Percentiles rank a stretch among this genome's conserved stretches.
Conservation (phyloP, 2,797 vertebrate genomes). For the Pitangus sulphuratus region DNA sequence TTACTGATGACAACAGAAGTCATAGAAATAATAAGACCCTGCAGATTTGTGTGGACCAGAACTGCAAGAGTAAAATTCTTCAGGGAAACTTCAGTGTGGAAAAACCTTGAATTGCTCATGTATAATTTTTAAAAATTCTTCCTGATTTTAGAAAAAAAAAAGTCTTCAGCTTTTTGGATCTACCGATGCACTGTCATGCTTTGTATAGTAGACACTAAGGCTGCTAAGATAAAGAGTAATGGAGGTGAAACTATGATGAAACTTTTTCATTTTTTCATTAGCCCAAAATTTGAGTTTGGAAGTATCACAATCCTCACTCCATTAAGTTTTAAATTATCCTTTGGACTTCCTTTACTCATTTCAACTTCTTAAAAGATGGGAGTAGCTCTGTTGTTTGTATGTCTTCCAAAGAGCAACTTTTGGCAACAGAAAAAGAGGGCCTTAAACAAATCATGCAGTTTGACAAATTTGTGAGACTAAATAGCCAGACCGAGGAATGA, state of each 20-base stretch:
- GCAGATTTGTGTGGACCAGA: not conserved
- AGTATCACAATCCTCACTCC: not conserved
- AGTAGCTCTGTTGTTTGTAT: not conserved
- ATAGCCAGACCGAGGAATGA: not conserved
- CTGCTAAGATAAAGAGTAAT: not conserved
- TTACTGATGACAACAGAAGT: not conserved
- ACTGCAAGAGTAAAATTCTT: not conserved
- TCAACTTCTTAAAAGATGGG: not conserved
- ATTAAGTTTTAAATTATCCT: not conserved
- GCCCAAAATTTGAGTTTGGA: not conserved
- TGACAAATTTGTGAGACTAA: not conserved
- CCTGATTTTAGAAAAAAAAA: not conserved
- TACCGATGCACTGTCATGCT: not conserved
- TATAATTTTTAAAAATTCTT: not conserved
- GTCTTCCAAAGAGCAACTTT: not conserved
- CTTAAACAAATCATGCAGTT: not conserved
- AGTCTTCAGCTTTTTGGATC: accelerated
- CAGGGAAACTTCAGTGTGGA: not conserved
- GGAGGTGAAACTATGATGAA: not conserved
- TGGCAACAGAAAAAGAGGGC: not conserved
- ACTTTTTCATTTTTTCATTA: not conserved
- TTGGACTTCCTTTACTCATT: not conserved
- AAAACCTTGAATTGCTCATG: not conserved
- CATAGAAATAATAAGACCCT: not conserved
- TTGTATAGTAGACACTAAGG: not conserved